Conservation (phyloP, 2,888 invertebrate species). For the Andrena camellia region DNA sequence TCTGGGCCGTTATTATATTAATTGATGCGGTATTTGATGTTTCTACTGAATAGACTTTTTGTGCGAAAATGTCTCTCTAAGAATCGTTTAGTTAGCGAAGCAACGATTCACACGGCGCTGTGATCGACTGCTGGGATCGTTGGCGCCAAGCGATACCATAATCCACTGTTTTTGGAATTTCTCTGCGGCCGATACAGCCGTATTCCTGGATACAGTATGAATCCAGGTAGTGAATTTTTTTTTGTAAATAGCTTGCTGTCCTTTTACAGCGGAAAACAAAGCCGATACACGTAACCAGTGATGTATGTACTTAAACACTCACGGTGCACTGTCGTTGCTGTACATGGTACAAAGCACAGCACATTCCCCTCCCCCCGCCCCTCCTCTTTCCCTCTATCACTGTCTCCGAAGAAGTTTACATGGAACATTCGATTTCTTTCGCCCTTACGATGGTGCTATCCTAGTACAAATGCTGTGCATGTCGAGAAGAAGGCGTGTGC, state of each 20-base stretch:
- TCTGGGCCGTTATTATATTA: background rate
- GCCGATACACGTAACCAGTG: no score
- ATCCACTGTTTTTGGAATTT: background rate
- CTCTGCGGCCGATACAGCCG: background rate
- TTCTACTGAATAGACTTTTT: conserved; percentile 28
- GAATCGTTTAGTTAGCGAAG: background rate
- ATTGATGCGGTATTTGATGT: background rate
- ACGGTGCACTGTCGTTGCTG: background rate
- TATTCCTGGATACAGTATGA: conserved; percentile 61
- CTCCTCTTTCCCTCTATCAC: background rate
- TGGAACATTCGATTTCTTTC: background rate
- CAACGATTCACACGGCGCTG: background rate
- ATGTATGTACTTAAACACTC: no score
- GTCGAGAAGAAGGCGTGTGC: conserved; percentile 13
- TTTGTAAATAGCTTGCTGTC: conserved; percentile 21
- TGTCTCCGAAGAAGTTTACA: background rate
- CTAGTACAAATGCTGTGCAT: conserved; percentile 29
- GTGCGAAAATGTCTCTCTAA: background rate
- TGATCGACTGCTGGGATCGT: background rate
- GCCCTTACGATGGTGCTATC: conserved; percentile 23
- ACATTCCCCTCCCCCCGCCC: no score
- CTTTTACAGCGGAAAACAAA: background rate
- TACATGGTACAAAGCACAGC: background rate
- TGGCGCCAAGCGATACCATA: background rate
- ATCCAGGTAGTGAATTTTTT: no score